Conservation (phyloP, 2,888 invertebrate species). For the Andrena flavipes region DNA sequence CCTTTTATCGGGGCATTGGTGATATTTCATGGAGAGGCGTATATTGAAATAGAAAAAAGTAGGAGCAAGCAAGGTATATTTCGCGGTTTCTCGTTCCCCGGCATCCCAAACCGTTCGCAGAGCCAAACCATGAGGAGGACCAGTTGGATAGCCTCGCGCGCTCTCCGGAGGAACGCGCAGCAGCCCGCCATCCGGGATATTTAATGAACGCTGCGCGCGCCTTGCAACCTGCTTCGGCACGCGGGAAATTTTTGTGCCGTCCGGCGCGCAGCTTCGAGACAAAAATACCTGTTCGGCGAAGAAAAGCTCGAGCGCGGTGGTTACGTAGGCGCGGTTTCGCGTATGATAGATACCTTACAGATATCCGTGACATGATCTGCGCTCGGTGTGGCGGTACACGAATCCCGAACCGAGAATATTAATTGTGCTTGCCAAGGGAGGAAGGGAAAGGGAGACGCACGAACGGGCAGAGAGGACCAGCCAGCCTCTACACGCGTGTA, state of each 20-base stretch:
- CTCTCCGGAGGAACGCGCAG: not conserved
- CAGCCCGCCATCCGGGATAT: conserved; percentile 44
- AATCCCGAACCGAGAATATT: conserved; percentile 79
- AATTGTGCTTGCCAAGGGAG: conserved; percentile 75
- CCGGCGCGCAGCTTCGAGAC: conserved; percentile 30
- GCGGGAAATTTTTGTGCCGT: conserved; percentile 46
- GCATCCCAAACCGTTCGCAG: not conserved
- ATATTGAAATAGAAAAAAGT: too few relatives aligned
- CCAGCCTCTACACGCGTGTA: conserved; percentile 21
- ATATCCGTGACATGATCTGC: conserved; percentile 76
- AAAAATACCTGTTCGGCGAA: conserved; percentile 50
- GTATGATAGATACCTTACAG: conserved; percentile 76
- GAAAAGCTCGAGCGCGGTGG: conserved; percentile 30
- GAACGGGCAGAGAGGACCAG: conserved; percentile 28
- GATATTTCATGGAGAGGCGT: not conserved
- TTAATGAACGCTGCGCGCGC: conserved; percentile 51
- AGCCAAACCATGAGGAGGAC: not conserved
- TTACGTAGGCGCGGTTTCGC: conserved; percentile 69
- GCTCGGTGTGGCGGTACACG: conserved; percentile 75
- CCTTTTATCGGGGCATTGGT: too few relatives aligned
- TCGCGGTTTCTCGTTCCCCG: not conserved
- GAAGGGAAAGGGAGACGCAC: conserved; percentile 44
- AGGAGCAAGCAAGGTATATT: not conserved
- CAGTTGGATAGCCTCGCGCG: not conserved
- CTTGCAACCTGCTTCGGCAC: conserved; percentile 45